Conservation (phyloP, 2,797 vertebrate species). For the Prunella strophiata region DNA sequence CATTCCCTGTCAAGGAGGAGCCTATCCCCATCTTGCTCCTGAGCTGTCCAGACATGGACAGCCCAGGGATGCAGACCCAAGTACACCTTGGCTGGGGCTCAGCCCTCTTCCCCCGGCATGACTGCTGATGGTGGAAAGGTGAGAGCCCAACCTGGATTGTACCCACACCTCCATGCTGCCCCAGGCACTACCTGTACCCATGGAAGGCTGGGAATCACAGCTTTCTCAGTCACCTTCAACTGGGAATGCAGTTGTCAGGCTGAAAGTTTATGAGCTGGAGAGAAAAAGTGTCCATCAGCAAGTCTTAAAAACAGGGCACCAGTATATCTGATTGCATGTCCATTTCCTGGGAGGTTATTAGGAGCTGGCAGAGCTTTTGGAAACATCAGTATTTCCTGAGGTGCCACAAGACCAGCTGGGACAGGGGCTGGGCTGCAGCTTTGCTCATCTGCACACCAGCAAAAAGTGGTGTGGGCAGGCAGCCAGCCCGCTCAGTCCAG, state of each 20-base stretch:
- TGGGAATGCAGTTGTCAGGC: background rate
- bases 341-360: background rate
- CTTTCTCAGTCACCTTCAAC: background rate
- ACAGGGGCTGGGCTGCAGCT: background rate
- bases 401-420: background rate
- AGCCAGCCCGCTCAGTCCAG: accelerated
- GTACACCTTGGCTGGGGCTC: background rate
- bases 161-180: background rate
- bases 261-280: background rate
- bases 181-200: background rate
- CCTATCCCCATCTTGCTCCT: background rate
- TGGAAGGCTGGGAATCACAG: background rate
- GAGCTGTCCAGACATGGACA: background rate
- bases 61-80: background rate
- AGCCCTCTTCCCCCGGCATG: accelerated
- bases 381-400: background rate
- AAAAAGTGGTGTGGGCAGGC: background rate
- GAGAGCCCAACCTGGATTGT: background rate
- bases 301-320: background rate
- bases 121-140: background rate
- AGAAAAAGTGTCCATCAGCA: background rate
- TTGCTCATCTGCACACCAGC: accelerated
- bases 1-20: background rate
- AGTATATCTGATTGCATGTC: background rate
- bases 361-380: background rate